phyloP scores from a whole-genome alignment of 2,888 invertebrate genomes.

The Phanerotoma sp. region DNA sequence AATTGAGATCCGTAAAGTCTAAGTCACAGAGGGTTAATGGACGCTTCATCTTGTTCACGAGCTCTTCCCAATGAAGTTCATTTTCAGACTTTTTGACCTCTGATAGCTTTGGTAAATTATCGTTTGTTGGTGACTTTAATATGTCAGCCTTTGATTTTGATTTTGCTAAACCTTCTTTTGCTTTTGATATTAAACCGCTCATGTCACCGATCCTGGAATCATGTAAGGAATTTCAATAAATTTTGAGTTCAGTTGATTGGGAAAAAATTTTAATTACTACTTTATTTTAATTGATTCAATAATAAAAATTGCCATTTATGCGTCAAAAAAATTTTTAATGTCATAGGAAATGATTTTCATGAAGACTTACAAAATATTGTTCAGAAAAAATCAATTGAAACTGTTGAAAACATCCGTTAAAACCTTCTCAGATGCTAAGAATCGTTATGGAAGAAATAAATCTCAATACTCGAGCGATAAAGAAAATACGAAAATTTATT shows the following conservation, averaged over 20 bases:
- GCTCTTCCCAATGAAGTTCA: conserved; percentile 94
- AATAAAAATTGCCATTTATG: too few relatives aligned
- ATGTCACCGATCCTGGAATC: conserved; percentile 71
- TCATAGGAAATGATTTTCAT: too few relatives aligned
- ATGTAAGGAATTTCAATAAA: neutral
- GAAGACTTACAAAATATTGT: too few relatives aligned
- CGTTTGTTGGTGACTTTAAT: conserved; percentile 70
- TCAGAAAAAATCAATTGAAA: too few relatives aligned
- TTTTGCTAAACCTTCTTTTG: conserved; percentile 88
- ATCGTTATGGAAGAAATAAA: too few relatives aligned
- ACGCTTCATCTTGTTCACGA: conserved; percentile 74
- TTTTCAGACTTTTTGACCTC: conserved; percentile 88
- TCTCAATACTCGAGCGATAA: too few relatives aligned
- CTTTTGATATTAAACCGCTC: conserved; percentile 89
- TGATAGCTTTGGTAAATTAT: conserved; percentile 65
- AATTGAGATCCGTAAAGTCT: conserved; percentile 92
- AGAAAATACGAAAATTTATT: too few relatives aligned
- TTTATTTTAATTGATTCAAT: neutral
- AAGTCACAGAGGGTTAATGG: conserved; percentile 87
- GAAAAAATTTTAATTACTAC: too few relatives aligned
- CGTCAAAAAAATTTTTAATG: too few relatives aligned
- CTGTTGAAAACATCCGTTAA: too few relatives aligned
- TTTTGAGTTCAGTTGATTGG: too few relatives aligned
- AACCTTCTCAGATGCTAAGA: too few relatives aligned
- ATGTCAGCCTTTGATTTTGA: conserved; percentile 82